A percentile compares a stretch with the other conserved stretches of the same genome.
Conservation (phyloP, 2,888 invertebrate genomes). For the Tribolium freemani region DNA sequence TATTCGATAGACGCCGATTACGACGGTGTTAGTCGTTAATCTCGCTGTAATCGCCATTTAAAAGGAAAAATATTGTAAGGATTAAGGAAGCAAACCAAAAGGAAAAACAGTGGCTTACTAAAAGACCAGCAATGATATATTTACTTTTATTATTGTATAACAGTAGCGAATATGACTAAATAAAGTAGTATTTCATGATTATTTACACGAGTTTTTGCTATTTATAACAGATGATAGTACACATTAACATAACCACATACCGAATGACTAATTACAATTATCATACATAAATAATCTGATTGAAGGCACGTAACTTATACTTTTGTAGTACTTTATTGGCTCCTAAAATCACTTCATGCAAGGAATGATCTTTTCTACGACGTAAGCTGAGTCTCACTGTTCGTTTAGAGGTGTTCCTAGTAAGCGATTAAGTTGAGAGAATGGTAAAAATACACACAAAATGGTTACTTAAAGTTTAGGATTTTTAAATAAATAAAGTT, state of each 20-base stretch:
- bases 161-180: slow-evolving; percentile 44
- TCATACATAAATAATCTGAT: slow-evolving; percentile 26
- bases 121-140: slow-evolving; percentile 22
- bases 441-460: slow-evolving; percentile 22
- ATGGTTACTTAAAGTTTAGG: neutral
- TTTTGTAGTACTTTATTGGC: slow-evolving; percentile 26
- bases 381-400: slow-evolving; percentile 10
- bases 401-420: neutral
- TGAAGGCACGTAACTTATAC: slow-evolving; percentile 42
- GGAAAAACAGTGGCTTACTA: neutral
- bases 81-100: too few species aligned
- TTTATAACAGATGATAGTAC: slow-evolving; percentile 27
- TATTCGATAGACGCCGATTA: too few species aligned
- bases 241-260: slow-evolving; percentile 37
- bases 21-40: too few species aligned
- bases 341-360: slow-evolving; percentile 27
- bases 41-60: too few species aligned
- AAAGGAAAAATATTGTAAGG: too few species aligned
- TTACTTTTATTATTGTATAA: slow-evolving; percentile 40
- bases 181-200: slow-evolving; percentile 44
- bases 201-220: slow-evolving; percentile 40
- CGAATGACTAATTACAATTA: slow-evolving; percentile 33
- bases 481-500: slow-evolving; percentile 15
- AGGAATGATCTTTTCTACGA: slow-evolving; percentile 28
- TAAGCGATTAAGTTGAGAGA: slow-evolving; percentile 5